Evolutionary conservation across 2,797 vertebrate genomes (phyloP).

Genomic region (Luscinia megarhynchos): DNA sequence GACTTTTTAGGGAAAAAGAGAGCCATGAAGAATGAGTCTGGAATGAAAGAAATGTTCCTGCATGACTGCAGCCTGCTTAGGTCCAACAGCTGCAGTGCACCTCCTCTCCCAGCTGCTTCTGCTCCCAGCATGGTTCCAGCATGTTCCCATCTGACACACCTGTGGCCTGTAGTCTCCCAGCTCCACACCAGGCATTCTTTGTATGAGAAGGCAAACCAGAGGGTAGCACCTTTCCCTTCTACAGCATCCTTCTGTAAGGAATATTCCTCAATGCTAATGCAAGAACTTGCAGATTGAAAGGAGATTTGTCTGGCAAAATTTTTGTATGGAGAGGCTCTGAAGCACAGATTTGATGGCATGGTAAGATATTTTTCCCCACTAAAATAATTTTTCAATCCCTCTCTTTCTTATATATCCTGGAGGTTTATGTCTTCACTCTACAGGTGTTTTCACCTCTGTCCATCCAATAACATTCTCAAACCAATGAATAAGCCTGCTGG

Average conservation of each 20-base stretch:
- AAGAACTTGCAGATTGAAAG: background rate
- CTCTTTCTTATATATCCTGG: background rate
- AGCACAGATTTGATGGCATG: background rate
- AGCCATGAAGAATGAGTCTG: background rate
- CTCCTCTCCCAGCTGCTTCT: background rate
- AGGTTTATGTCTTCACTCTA: background rate
- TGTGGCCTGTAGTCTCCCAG: background rate
- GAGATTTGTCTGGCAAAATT: background rate
- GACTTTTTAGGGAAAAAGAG: background rate
- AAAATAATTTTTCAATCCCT: background rate
- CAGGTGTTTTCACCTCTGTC: background rate
- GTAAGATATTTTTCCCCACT: background rate
- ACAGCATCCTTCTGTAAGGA: background rate
- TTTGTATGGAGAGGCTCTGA: background rate
- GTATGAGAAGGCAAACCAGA: background rate
- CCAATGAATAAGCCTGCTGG: background rate
- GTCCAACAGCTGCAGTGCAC: background rate
- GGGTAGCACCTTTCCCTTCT: background rate
- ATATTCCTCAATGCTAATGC: background rate
- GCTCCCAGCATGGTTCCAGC: rapidly evolving
- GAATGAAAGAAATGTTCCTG: background rate
- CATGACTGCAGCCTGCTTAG: background rate
- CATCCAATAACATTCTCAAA: background rate
- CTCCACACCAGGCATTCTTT: background rate
- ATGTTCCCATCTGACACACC: background rate